Base-by-base conservation (phyloP, 2,888 invertebrate genomes). In the Parnassius mnemosyne region DNA sequence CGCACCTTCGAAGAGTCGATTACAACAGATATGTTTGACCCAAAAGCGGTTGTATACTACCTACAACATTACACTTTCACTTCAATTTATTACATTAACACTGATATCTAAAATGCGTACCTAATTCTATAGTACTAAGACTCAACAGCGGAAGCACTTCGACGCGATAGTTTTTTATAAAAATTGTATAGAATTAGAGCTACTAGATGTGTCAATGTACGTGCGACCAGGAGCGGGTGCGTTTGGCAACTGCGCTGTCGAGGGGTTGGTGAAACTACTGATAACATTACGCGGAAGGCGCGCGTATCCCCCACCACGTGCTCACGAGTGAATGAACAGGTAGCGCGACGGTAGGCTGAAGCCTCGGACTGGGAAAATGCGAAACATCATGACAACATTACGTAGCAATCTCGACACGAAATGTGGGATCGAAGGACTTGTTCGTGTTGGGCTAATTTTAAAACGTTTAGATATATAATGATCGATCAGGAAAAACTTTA, bases 221-320 rank as follows among this genome's bases (percentile, higher is more conserved):
- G 90, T 89, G 89, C 86, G 87, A 80, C 79, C 84, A 80, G 81
- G 78, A 81, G 84, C 88, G 84, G 89, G 87, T 89, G 88, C 89
- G 86, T 85, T 91, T 88, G 80, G 86, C 87, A 88, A 91, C 90
- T 91, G 89, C 82, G 81, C 80, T 75, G 68, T 80, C 77, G 80
- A 80, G 83, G 84, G 90, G 90, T 89, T 90, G 90, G 89, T 84
- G 88, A 88, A 87, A 87, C 89, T 87, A 85, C 89, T 89, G 90
- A 90, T 88, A 87, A 87, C 81, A 81, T 88, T 89, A 91, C 89
- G 87, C 90, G 89, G 90, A 89, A 90, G 89, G 84, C 85, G 81
- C 77, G 74, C 80, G 76, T 83, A 78, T 68, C 72, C 74, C 75
- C 84, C 86, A 78, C 88, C 87, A 87, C 79, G 84, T 81, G 84